A percentile compares a stretch with the other conserved stretches of the same genome.
Conservation (phyloP, 1,140 invertebrate genomes). For the Ctenoplectra terminalis region DNA sequence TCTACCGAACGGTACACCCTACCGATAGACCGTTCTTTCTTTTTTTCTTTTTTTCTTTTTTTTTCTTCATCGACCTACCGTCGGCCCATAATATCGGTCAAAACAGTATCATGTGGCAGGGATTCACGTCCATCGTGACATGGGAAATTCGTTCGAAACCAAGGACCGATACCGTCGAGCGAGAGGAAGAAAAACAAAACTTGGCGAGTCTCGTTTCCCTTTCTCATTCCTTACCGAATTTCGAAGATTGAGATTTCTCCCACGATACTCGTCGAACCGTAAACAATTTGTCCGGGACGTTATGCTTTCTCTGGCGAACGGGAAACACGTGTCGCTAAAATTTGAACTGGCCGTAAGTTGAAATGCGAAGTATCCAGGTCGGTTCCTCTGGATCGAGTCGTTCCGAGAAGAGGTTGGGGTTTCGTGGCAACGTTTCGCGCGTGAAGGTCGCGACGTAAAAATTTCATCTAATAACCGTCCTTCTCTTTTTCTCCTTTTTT, state of each 20-base stretch:
- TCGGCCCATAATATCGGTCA: slow-evolving; percentile 29
- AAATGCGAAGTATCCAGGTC: slow-evolving; percentile 25
- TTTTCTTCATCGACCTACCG: slow-evolving; percentile 33
- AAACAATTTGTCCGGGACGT: no score
- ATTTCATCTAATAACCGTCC: no score
- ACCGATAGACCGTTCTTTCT: slow-evolving; percentile 6
- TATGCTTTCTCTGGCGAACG: no score
- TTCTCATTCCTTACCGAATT: accelerated
- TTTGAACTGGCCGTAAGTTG: not conserved
- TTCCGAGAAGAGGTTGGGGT: slow-evolving; percentile 15
- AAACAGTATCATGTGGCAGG: slow-evolving; percentile 59
- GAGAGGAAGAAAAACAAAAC: not conserved
- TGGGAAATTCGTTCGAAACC: slow-evolving; percentile 48
- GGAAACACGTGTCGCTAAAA: not conserved
- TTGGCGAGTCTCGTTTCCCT: no score
- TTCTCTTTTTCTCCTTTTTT: not conserved
- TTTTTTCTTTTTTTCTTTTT: no score
- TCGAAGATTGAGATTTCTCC: not conserved
- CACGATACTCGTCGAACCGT: not conserved
- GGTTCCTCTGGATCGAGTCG: not conserved
- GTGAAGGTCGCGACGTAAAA: slow-evolving; percentile 26
- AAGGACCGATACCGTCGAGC: slow-evolving; percentile 2
- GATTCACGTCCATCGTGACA: slow-evolving; percentile 48
- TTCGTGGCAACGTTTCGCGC: not conserved
- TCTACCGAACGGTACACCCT: no score